phyloP scores from a whole-genome alignment of 2,113 vertebrate genomes.

The Coracopsis vasa region DNA sequence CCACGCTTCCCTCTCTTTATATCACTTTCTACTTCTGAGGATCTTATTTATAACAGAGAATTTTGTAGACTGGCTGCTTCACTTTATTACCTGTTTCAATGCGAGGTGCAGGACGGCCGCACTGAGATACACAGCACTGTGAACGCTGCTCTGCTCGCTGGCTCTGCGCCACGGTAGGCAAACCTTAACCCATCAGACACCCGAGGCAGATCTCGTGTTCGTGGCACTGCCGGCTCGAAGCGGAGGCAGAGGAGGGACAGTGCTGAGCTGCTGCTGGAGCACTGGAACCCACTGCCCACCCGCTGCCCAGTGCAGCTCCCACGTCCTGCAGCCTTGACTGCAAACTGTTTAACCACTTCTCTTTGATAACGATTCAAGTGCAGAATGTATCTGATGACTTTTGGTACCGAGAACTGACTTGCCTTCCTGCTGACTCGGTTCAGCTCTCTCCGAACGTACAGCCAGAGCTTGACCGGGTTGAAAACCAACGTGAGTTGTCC shows the following conservation, averaged over 20 bases:
- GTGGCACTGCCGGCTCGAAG: background rate
- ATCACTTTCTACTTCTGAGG: constrained; percentile 72
- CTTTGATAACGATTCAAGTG: background rate
- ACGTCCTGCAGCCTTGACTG: background rate
- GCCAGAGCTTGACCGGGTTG: constrained; percentile 8
- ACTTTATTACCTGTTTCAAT: constrained; percentile 65
- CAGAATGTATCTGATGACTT: constrained; percentile 41
- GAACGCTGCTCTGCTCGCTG: constrained; percentile 59
- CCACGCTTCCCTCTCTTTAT: constrained; percentile 48
- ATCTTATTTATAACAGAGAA: constrained; percentile 66
- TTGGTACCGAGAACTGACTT: constrained; percentile 21
- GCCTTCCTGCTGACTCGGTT: constrained; percentile 31
- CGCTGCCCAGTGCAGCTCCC: background rate
- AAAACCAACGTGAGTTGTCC: background rate
- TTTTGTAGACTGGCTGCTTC: constrained; percentile 75
- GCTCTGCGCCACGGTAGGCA: constrained; percentile 39
- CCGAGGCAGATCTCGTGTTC: background rate
- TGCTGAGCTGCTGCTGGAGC: background rate
- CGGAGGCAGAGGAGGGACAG: constrained; percentile 11
- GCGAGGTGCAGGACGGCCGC: constrained; percentile 63
- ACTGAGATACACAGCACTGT: constrained; percentile 76
- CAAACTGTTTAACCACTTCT: background rate
- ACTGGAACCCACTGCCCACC: background rate
- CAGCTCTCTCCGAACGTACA: constrained; percentile 34
- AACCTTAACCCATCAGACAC: background rate